A percentile compares a stretch with the other conserved stretches of the same genome.
These are phyloP conservation scores for Styela plicata DNA, from an alignment of 23 tunicate species.

Conservation along the genomic window DNA sequence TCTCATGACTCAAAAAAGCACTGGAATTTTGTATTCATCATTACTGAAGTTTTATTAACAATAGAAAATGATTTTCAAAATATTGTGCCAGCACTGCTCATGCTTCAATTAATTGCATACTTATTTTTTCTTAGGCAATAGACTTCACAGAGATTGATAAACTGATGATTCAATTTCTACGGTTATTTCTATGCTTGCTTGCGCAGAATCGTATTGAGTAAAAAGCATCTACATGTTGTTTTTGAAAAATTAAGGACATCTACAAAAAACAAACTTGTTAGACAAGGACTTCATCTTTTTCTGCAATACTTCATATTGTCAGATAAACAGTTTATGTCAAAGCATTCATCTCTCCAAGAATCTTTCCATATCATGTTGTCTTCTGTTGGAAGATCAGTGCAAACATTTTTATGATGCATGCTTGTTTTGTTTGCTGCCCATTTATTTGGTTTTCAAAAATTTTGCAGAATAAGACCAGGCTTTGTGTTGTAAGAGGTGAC, in stretches of 20 bases:
- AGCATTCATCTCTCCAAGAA: constrained; percentile 24
- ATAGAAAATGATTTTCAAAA: too few species aligned
- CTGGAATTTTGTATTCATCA: too few species aligned
- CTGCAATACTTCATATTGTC: constrained; percentile 68
- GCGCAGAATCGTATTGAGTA: neutral
- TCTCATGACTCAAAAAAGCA: too few species aligned
- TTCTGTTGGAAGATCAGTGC: constrained; percentile 4
- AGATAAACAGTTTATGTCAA: constrained; percentile 46
- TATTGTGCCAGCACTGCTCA: too few species aligned
- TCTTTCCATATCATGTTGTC: constrained; percentile 24
- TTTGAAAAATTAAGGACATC: constrained; percentile 7
- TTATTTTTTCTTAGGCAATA: constrained; percentile 31
- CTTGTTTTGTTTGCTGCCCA: too few species aligned
- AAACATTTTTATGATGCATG: neutral
- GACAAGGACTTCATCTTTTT: constrained; percentile 55
- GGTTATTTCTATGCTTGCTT: constrained; percentile 22
- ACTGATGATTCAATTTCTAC: constrained; percentile 42
- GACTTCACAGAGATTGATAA: constrained; percentile 65
- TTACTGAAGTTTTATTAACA: too few species aligned
- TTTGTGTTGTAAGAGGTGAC: too few species aligned
- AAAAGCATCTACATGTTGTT: neutral
- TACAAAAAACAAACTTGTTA: constrained; percentile 3
- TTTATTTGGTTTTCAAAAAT: too few species aligned
- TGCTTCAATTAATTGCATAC: too few species aligned
- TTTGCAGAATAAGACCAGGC: too few species aligned